Conservation (phyloP, 1,140 invertebrate species). For the Listronotus bonariensis region DNA sequence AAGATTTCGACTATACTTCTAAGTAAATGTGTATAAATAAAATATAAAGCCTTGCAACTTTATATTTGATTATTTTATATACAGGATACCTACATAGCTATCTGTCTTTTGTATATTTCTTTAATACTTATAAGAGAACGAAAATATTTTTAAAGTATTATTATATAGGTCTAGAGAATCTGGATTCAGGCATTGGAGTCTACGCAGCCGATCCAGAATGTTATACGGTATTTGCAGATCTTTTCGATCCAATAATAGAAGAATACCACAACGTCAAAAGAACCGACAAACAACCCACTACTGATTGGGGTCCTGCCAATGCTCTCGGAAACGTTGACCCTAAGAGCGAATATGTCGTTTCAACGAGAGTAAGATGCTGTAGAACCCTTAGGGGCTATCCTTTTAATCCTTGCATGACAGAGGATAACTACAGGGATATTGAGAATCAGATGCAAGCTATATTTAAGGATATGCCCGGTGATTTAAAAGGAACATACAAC, state of each 20-base stretch:
- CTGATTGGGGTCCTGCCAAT: slow-evolving; percentile 72
- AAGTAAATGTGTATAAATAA: too few relatives aligned
- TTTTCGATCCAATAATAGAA: slow-evolving; percentile 80
- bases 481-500: slow-evolving; percentile 72
- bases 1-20: too few relatives aligned
- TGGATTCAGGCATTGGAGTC: slow-evolving; percentile 67
- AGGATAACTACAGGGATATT: slow-evolving; percentile 69
- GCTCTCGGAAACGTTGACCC: slow-evolving; percentile 76
- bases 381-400: slow-evolving; percentile 72
- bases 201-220: slow-evolving; percentile 76
- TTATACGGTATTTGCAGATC: slow-evolving; percentile 68
- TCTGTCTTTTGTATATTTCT: too few relatives aligned
- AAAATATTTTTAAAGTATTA: too few relatives aligned
- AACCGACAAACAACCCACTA: slow-evolving; percentile 66
- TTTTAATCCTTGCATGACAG: slow-evolving; percentile 75
- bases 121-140: too few relatives aligned
- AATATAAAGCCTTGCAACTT: too few relatives aligned
- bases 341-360: slow-evolving; percentile 69
- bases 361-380: slow-evolving; percentile 75
- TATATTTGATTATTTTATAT: too few relatives aligned
- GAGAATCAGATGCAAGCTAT: slow-evolving; percentile 54
- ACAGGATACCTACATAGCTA: too few relatives aligned
- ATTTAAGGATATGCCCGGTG: slow-evolving; percentile 48
- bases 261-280: slow-evolving; percentile 74
- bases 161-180: slow-evolving; percentile 63